Evolutionary conservation across 2,113 vertebrate genomes (phyloP).

Genomic region (mouse (Mus musculus)): DNA sequence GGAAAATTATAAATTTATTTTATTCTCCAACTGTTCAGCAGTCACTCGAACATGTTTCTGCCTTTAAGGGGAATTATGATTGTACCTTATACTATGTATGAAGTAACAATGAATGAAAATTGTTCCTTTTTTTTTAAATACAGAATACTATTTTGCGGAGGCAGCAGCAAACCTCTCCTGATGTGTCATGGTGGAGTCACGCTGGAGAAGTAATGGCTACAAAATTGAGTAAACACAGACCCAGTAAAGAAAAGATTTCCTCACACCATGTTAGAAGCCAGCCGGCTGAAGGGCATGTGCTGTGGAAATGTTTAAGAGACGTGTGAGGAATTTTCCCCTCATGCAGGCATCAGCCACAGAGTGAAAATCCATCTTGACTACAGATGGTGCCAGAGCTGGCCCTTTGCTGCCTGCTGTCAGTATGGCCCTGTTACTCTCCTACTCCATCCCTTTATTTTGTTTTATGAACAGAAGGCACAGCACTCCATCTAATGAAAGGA

Average conservation of each 20-base stretch:
- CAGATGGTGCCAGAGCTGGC: neutral
- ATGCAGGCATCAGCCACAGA: neutral
- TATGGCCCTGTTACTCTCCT: neutral
- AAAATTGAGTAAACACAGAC: slow-evolving; percentile 80
- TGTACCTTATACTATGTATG: slow-evolving; percentile 24
- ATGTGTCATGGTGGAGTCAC: slow-evolving; percentile 80
- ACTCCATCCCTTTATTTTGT: neutral
- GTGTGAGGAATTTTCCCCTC: neutral
- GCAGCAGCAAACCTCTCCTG: slow-evolving; percentile 57
- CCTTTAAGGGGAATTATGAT: slow-evolving; percentile 68
- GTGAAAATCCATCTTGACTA: slow-evolving; percentile 7
- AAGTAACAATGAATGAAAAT: slow-evolving; percentile 71
- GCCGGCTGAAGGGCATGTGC: neutral
- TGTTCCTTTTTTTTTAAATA: slow-evolving; percentile 61
- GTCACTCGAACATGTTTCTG: slow-evolving; percentile 20
- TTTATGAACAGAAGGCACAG: neutral
- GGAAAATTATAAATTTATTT: slow-evolving; percentile 14
- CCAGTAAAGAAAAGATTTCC: slow-evolving; percentile 74
- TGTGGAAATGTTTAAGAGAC: slow-evolving; percentile 76
- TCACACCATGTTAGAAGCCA: slow-evolving; percentile 63
- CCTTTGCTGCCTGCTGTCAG: neutral
- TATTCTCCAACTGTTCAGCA: neutral
- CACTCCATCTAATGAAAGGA: neutral
- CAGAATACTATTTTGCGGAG: slow-evolving; percentile 36
- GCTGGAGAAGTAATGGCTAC: slow-evolving; percentile 69